A percentile compares a stretch with the other conserved stretches of the same genome.
These are phyloP conservation scores for Alsophila aescularia DNA, from an alignment of 2,888 invertebrate genomes.

Conservation along the genomic window DNA sequence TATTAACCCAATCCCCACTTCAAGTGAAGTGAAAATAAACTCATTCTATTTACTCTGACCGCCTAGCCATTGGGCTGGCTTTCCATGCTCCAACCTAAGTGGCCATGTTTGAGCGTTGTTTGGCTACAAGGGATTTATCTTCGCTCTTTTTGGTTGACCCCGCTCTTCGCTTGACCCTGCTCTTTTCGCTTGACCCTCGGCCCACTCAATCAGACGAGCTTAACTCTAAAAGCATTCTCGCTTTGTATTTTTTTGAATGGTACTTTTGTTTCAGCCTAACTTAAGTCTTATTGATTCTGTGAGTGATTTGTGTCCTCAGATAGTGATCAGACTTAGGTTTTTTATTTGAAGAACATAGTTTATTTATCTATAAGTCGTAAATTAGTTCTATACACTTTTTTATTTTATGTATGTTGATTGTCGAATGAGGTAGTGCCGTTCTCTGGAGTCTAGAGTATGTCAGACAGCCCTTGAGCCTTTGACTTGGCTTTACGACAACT, in stretches of 20 bases:
- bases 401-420: no score
- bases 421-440: no score
- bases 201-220: constrained; percentile 74
- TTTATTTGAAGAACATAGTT: background rate
- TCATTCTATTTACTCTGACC: constrained; percentile 72
- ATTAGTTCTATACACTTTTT: no score
- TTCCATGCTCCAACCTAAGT: constrained; percentile 71
- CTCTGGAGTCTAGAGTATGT: no score
- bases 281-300: constrained; percentile 27
- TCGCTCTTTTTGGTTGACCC: constrained; percentile 74
- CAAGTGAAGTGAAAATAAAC: constrained; percentile 59
- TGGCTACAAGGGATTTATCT: constrained; percentile 80
- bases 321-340: background rate
- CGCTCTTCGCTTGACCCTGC: constrained; percentile 77
- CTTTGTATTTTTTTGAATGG: constrained; percentile 57
- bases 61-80: constrained; percentile 51
- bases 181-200: constrained; percentile 71
- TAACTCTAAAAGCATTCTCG: constrained; percentile 58
- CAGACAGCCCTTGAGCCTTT: no score
- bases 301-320: constrained; percentile 4
- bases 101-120: constrained; percentile 80
- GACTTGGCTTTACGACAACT: no score
- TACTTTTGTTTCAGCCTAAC: constrained; percentile 33
- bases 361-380: no score
- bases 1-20: constrained; percentile 21